phyloP scores from a whole-genome alignment of 2,797 vertebrate species.

The Lagocephalus sceleratus region DNA sequence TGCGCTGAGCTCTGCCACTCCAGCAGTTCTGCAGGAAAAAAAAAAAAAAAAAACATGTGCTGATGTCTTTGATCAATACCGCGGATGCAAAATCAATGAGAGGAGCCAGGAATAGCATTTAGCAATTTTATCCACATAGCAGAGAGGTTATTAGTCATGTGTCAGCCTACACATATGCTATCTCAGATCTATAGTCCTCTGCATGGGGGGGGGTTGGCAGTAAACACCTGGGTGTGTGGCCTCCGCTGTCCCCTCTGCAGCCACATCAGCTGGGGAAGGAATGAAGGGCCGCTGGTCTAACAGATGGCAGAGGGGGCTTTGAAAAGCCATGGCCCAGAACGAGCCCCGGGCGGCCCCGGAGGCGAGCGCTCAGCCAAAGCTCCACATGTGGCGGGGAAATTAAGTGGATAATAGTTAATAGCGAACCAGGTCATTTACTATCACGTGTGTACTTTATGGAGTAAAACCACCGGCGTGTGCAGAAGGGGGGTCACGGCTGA shows the following conservation, averaged over 20 bases:
- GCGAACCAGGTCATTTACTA: conserved; percentile 81
- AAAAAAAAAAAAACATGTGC: conserved; percentile 43
- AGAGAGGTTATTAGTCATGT: conserved; percentile 30
- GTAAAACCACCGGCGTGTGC: conserved; percentile 65
- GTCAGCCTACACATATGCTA: conserved; percentile 48
- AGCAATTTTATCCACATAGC: conserved; percentile 40
- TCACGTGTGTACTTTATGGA: conserved; percentile 80
- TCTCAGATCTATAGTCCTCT: conserved; percentile 43
- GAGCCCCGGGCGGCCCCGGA: conserved; percentile 73
- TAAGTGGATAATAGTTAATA: conserved; percentile 83
- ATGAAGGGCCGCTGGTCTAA: conserved; percentile 45
- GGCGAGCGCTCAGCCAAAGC: conserved; percentile 62
- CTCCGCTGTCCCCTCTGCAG: conserved; percentile 48
- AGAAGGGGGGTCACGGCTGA: conserved; percentile 46
- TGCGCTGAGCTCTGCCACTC: conserved; percentile 52
- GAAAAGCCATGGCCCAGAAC: conserved; percentile 75
- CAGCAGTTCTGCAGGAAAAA: conserved; percentile 39
- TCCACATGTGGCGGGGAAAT: conserved; percentile 74
- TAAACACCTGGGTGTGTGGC: conserved; percentile 54
- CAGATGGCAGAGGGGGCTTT: conserved; percentile 74
- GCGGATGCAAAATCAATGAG: conserved; percentile 44
- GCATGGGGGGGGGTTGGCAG: conserved; percentile 49
- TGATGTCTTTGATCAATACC: conserved; percentile 58
- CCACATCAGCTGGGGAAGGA: conserved; percentile 40
- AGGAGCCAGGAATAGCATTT: conserved; percentile 43